A percentile compares a stretch with the other conserved stretches of the same genome.
phyloP scores from a whole-genome alignment of 2,113 vertebrate genomes.

The Pandion haliaetus region DNA sequence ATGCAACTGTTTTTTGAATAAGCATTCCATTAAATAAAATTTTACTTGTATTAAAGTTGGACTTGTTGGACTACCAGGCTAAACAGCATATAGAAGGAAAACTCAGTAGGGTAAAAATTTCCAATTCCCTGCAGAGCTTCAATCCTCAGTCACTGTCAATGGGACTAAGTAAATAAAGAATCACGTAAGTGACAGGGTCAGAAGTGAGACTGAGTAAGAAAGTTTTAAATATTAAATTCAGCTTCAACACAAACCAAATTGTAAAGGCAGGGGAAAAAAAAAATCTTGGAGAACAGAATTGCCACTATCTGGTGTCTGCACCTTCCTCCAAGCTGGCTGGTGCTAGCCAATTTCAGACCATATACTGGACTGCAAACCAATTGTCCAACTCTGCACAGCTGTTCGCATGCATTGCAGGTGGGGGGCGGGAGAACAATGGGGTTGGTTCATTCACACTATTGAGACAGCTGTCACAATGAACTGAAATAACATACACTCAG shows the following conservation, averaged over 20 bases:
- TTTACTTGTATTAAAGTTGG: not conserved
- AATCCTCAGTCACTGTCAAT: not conserved
- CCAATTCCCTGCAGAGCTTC: not conserved
- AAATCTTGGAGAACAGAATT: not conserved
- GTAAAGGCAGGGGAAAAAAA: not conserved
- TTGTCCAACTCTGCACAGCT: not conserved
- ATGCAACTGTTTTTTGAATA: not conserved
- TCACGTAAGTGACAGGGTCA: not conserved
- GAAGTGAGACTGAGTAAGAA: not conserved
- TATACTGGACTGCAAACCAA: not conserved
- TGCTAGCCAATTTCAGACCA: not conserved
- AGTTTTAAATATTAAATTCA: not conserved
- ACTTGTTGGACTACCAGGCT: not conserved
- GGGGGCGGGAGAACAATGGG: not conserved
- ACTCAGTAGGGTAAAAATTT: not conserved
- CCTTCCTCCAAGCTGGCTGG: not conserved
- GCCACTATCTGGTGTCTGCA: not conserved
- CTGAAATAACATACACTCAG: not conserved
- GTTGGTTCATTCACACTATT: not conserved
- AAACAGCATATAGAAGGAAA: not conserved
- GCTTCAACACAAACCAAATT: not conserved
- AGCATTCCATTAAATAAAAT: not conserved
- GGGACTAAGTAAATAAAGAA: not conserved
- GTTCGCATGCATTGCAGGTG: no score
- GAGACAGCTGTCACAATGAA: not conserved